Evolutionary conservation across 2,797 vertebrate species (phyloP).

Genomic region (Siniperca scherzeri): DNA sequence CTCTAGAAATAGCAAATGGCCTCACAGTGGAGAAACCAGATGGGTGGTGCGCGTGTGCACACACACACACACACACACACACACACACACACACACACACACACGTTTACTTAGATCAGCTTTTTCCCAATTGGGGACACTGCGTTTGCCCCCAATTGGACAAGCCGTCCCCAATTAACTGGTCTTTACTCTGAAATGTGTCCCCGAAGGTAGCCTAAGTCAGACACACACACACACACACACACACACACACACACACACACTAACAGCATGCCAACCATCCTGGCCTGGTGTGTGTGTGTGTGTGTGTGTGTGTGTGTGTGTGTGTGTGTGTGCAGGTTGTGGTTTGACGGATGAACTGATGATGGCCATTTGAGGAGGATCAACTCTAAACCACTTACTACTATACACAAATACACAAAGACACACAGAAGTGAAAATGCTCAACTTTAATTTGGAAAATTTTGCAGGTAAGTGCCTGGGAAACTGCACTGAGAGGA

Average conservation of each 20-base stretch:
- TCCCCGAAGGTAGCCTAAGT: no score
- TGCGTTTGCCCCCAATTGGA: no score
- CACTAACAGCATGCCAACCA: background rate
- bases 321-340: background rate
- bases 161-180: background rate
- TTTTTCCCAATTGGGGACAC: no score
- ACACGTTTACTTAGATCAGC: background rate
- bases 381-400: background rate
- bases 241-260: conserved; percentile 9
- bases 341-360: conserved; percentile 41
- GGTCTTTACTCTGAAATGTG: no score
- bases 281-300: conserved; percentile 13
- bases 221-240: conserved; percentile 9
- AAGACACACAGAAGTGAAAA: background rate
- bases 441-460: background rate
- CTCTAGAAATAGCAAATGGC: conserved; percentile 62
- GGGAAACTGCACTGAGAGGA: background rate
- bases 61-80: conserved; percentile 17
- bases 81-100: conserved; percentile 19
- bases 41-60: conserved; percentile 7
- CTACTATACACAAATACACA: conserved; percentile 1
- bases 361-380: conserved; percentile 36
- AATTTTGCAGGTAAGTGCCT: background rate
- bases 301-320: no score
- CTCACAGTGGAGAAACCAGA: conserved; percentile 58